Percentiles rank a stretch among this genome's conserved stretches.
Evolutionary conservation across 2,888 invertebrate species (phyloP).

Genomic region (Ametastegia equiseti): DNA sequence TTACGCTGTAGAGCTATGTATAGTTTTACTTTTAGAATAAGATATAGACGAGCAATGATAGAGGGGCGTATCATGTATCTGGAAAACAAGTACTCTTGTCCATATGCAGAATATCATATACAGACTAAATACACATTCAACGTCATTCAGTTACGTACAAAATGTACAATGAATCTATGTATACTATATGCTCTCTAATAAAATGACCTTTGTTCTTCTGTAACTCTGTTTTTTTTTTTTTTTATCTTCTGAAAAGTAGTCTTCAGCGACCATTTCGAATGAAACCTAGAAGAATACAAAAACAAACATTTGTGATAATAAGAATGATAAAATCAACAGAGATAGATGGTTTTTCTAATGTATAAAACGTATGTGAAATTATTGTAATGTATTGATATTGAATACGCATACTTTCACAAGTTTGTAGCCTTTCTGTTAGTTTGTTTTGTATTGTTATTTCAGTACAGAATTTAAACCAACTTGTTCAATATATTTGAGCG

Average conservation of each 20-base stretch:
- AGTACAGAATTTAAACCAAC: neutral
- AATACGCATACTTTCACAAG: slow-evolving; percentile 35
- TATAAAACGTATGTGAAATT: slow-evolving; percentile 9
- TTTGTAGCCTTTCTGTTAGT: slow-evolving; percentile 12
- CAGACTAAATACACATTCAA: neutral
- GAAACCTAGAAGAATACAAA: too few species aligned
- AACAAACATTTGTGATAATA: too few species aligned
- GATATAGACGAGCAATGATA: too few species aligned
- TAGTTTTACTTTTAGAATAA: too few species aligned
- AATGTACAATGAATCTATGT: slow-evolving; percentile 21
- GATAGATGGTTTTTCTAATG: neutral
- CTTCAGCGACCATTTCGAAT: neutral
- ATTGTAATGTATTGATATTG: neutral
- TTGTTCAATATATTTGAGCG: slow-evolving; percentile 16
- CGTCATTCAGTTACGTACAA: slow-evolving; percentile 16
- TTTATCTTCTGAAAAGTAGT: too few species aligned
- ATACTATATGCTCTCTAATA: neutral
- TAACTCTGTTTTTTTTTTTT: neutral
- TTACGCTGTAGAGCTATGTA: too few species aligned
- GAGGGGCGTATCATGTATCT: neutral
- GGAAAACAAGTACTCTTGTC: neutral
- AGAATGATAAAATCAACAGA: too few species aligned
- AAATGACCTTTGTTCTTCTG: neutral
- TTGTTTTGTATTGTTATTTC: neutral
- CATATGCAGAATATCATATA: neutral